These are phyloP conservation scores for Uloborus plumipes DNA, from an alignment of 2,888 invertebrate species.

Conservation along the genomic window DNA sequence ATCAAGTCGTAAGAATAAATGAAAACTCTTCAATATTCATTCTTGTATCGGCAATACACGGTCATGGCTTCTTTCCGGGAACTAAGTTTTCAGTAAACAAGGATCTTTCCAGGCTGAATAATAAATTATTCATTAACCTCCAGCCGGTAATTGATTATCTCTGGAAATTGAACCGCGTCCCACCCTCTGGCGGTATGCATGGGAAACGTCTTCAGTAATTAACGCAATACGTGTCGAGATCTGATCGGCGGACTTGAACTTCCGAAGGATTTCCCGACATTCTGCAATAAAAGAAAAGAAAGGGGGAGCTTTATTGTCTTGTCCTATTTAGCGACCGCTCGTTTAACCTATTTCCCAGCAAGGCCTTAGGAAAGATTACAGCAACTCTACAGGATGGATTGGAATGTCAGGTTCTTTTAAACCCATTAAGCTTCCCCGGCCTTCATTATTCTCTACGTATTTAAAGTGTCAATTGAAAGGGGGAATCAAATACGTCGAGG, in stretches of 20 bases:
- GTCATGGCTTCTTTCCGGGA: slow-evolving; percentile 46
- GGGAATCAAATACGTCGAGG: no score
- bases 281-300: slow-evolving; percentile 26
- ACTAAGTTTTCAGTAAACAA: slow-evolving; percentile 60
- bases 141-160: slow-evolving; percentile 54
- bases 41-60: slow-evolving; percentile 36
- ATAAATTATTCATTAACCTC: slow-evolving; percentile 62
- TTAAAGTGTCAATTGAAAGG: no score
- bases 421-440: no score
- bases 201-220: slow-evolving; percentile 52
- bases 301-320: slow-evolving; percentile 37
- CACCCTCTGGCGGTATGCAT: slow-evolving; percentile 40
- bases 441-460: no score
- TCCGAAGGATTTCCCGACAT: slow-evolving; percentile 49
- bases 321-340: slow-evolving; percentile 23
- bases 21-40: slow-evolving; percentile 59
- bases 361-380: no score
- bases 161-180: slow-evolving; percentile 49
- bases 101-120: slow-evolving; percentile 56
- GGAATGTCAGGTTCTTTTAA: no score
- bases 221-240: slow-evolving; percentile 57
- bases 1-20: slow-evolving; percentile 34
- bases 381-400: no score
- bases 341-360: neutral
- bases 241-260: slow-evolving; percentile 40